Base-by-base conservation (phyloP, 2,888 invertebrate genomes). In the Meloe dianella region DNA sequence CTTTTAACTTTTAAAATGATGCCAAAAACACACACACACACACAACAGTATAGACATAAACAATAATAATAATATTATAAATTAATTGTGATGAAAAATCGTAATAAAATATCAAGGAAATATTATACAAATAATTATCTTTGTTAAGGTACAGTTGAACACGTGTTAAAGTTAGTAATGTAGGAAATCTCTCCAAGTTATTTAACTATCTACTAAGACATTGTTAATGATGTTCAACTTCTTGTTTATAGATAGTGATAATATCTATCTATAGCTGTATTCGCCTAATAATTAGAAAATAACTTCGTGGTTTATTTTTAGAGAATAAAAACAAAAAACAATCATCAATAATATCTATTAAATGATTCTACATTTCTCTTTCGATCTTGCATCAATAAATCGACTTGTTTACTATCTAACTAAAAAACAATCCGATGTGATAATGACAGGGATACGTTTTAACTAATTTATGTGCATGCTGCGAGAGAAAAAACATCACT, bases 231-330 rank as follows among this genome's bases (percentile, higher is more conserved):
- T 60, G 32, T 67, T 67, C 64, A 64, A 61, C 41, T 56, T 60
- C 38, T 63, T 64, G 67, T 67, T 67, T 64, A 64, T 61, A 60
- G 35, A n/a, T 56, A 51, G 58, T 67, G 64, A 67, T 64, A 63
- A 63, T 57, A 60, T 27, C 63, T 60, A 63, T 66, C 54, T 66
- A 63, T 57, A 60, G 24, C 60, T 14, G 17, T 57, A 57, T 66
- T 66, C 56, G 27, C 58, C 60, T 66, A 60, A 66, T 56, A 61
- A 51, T 58, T 63, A 10, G 1, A 2, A 12, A 5, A 14, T 14
- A 54, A 10, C 10, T 22, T 22, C 10, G n/a, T 14, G 38, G 17
- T 4, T 8, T 5, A 41, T 41, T 41, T n/a, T 41, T 17, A 17
- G 7, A 17, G 17, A 41, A 41, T 41, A 4, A 41, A 41, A 8